Conservation (phyloP, 2,888 invertebrate species). For the Melanostoma mellinum region DNA sequence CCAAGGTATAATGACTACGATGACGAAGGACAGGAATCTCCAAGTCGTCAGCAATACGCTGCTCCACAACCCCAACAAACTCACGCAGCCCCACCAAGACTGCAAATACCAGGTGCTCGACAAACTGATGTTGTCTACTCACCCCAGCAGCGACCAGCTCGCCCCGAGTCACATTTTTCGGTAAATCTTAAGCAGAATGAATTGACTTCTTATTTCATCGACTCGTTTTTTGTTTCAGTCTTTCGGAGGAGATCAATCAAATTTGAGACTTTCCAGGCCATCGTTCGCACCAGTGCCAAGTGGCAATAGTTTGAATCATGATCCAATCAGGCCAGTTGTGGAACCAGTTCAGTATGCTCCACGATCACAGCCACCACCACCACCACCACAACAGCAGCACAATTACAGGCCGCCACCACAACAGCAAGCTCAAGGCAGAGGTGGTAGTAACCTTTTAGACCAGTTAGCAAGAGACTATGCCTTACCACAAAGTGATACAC, state of each 20-base stretch:
- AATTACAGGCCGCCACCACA: constrained; percentile 62
- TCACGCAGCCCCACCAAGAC: constrained; percentile 77
- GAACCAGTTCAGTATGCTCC: constrained; percentile 77
- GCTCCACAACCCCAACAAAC: constrained; percentile 75
- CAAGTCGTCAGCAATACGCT: constrained; percentile 76
- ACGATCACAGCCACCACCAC: constrained; percentile 75
- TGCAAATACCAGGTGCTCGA: constrained; percentile 80
- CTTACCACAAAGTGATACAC: constrained; percentile 87
- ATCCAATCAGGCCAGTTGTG: constrained; percentile 76
- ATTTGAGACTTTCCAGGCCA: constrained; percentile 80
- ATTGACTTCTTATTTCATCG: not conserved
- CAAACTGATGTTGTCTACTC: constrained; percentile 81
- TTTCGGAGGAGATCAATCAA: constrained; percentile 78
- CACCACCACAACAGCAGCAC: constrained; percentile 22
- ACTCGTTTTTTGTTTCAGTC: constrained; percentile 60
- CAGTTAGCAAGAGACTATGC: constrained; percentile 92
- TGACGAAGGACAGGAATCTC: constrained; percentile 74
- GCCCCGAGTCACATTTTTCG: constrained; percentile 80
- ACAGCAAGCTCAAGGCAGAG: constrained; percentile 77
- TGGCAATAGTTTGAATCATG: constrained; percentile 78
- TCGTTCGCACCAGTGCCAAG: constrained; percentile 80
- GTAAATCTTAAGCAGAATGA: constrained; percentile 43
- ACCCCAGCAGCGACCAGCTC: constrained; percentile 78
- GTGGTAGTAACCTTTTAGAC: constrained; percentile 86
- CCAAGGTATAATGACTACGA: constrained; percentile 80